phyloP scores from a whole-genome alignment of 2,113 vertebrate species.

The Calypte anna region DNA sequence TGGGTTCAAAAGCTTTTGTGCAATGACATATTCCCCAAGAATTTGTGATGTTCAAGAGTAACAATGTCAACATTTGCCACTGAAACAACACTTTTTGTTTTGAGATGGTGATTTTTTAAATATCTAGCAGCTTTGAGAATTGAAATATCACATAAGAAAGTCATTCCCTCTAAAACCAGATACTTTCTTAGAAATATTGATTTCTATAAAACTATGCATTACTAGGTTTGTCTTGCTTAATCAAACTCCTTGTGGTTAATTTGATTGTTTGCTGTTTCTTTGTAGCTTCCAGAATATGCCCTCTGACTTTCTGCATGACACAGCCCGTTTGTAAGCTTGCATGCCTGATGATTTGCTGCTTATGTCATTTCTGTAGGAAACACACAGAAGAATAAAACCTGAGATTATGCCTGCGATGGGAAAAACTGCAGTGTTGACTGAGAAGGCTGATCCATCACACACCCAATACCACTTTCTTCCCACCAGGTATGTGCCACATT shows the following conservation, averaged over 20 bases:
- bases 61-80: conserved; percentile 1
- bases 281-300: neutral
- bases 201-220: neutral
- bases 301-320: neutral
- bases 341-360: neutral
- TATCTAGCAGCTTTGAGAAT: neutral
- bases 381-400: neutral
- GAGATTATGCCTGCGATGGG: neutral
- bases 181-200: neutral
- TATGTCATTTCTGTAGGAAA: neutral
- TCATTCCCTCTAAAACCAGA: neutral
- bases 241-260: neutral
- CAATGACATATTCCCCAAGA: neutral
- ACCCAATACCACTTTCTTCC: neutral
- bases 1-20: neutral
- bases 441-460: neutral
- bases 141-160: neutral
- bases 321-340: neutral
- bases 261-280: neutral
- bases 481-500: neutral
- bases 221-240: neutral
- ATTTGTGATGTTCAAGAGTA: neutral
- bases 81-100: neutral
- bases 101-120: neutral
- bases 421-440: neutral